Base-by-base conservation (phyloP, 2,113 vertebrate genomes). In the Takifugu bimaculatus region DNA sequence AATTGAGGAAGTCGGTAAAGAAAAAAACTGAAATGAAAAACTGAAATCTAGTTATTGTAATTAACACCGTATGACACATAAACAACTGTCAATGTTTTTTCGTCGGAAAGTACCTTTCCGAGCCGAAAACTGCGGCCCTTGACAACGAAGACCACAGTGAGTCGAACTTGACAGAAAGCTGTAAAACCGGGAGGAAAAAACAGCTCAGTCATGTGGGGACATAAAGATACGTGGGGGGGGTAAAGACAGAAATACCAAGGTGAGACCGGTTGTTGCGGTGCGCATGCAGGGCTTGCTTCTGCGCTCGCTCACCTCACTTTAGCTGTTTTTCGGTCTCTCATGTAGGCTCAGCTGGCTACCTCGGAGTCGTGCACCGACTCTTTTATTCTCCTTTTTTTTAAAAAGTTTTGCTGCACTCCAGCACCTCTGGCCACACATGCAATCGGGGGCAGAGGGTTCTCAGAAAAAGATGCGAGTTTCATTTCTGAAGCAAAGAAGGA, bases 191-290 rank as follows among this genome's bases (percentile, higher is more conserved):
- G 7, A 51, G 35, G 13, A 53, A 64, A 62, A 63, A 75, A 68
- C 6, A 20, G 57, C 72, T 71, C 48, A 54, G 70, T 79, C 85
- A 68, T 78, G 87, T 68, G 66, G 72, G 65, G 57, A 80, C 80
- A 88, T 85, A 79, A 86, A 83, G 70, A 74, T 50, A 26, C n/a
- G 61, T 20, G 32, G 28, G 57, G 73, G 4, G 35, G 54, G 47
- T 6, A 65, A 65, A 57, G 0, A 15, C 42, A 43, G 65, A 75
- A 72, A 75, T 79, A 80, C 80, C 57, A 51, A 64, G 70, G 54
- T 67, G 68, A 79, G 85, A 83, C 72, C 70, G 80, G 83, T 88
- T 85, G 75, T 83, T 85, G 81, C 76, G 79, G 81, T 85, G 71
- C 52, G 72, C 80, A 82, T 85, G 78, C 78, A 77, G 82, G 74